These are phyloP conservation scores for Bombylius discolor DNA, from an alignment of 2,888 invertebrate genomes.

Conservation along the genomic window DNA sequence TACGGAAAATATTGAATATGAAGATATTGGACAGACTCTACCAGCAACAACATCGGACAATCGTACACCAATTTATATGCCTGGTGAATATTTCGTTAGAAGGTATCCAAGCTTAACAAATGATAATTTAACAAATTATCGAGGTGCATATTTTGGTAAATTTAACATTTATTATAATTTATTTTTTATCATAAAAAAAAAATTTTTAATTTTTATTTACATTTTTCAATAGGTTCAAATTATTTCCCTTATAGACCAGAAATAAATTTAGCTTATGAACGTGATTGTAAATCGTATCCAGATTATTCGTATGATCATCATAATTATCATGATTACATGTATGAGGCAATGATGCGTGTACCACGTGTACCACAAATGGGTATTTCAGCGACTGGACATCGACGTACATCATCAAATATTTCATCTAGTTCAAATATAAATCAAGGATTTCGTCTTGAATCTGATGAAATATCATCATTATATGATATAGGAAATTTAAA, in stretches of 20 bases:
- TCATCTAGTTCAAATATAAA: constrained; percentile 47
- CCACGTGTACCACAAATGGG: constrained; percentile 37
- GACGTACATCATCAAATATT: constrained; percentile 66
- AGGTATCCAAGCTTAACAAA: constrained; percentile 30
- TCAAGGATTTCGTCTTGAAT: constrained; percentile 49
- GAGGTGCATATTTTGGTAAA: constrained; percentile 33
- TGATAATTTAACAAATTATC: constrained; percentile 26
- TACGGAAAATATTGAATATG: constrained; percentile 39
- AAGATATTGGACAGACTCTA: constrained; percentile 16
- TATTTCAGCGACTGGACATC: constrained; percentile 42
- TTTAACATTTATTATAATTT: not conserved
- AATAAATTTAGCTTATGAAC: constrained; percentile 29
- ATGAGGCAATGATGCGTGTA: constrained; percentile 27
- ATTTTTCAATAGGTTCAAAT: constrained; percentile 27
- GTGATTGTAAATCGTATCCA: constrained; percentile 36
- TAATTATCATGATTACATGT: constrained; percentile 31
- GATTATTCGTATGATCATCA: constrained; percentile 34
- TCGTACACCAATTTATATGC: constrained; percentile 26
- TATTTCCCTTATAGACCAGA: constrained; percentile 36
- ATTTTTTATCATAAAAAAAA: not conserved
- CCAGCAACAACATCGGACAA: constrained; percentile 18
- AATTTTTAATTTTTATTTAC: not conserved
- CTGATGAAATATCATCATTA: constrained; percentile 37
- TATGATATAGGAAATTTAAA: constrained; percentile 26
- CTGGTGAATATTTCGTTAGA: constrained; percentile 25